A percentile compares a stretch with the other conserved stretches of the same genome.
Conservation (phyloP, 2,888 invertebrate species). For the Parelbella ahira region DNA sequence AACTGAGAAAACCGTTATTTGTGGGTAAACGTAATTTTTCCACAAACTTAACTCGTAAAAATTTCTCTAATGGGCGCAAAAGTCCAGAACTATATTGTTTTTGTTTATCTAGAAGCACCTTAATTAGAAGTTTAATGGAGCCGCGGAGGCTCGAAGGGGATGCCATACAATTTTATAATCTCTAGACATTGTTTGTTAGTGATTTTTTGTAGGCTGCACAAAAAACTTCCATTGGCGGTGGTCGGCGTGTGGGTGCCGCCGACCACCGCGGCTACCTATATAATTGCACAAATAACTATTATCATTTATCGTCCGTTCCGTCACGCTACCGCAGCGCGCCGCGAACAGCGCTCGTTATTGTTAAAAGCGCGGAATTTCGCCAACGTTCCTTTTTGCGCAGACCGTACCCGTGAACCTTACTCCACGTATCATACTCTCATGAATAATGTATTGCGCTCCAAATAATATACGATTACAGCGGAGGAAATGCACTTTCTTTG, state of each 20-base stretch:
- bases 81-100: conserved; percentile 25
- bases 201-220: conserved; percentile 21
- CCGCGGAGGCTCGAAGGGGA: conserved; percentile 17
- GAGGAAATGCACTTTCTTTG: conserved; percentile 76
- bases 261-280: conserved; percentile 45
- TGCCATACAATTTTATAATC: conserved; percentile 23
- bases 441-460: conserved; percentile 73
- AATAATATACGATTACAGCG: conserved; percentile 70
- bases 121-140: conserved; percentile 26
- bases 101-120: conserved; percentile 22
- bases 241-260: too few relatives aligned
- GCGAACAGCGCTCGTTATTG: too few relatives aligned
- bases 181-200: conserved; percentile 25
- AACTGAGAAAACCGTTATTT: conserved; percentile 21
- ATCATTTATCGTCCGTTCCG: conserved; percentile 36
- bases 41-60: conserved; percentile 23
- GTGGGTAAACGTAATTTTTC: conserved; percentile 15
- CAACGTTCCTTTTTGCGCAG: conserved; percentile 31
- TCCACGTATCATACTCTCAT: conserved; percentile 71
- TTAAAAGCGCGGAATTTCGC: conserved; percentile 34
- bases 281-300: conserved; percentile 47
- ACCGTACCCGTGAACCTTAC: conserved; percentile 63
- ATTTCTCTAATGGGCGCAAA: conserved; percentile 25
- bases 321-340: conserved; percentile 42
- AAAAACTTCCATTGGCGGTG: too few relatives aligned